phyloP scores from a whole-genome alignment of 2,888 invertebrate species.

The Gymnosoma rotundatum region DNA sequence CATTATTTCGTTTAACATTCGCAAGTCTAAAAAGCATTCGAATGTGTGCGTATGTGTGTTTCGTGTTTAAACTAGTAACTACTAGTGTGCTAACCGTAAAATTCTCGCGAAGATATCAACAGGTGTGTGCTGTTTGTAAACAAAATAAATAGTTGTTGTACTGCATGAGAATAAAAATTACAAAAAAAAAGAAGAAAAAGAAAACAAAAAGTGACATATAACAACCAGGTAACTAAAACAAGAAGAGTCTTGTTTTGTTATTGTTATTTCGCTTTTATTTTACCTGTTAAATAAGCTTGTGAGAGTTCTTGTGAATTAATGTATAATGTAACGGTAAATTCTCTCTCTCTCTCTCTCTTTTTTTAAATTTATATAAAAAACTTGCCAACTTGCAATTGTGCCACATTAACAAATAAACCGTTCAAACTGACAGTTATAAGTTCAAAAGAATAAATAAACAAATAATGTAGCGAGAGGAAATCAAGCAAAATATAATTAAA shows the following conservation, averaged over 20 bases:
- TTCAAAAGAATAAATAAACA: neutral
- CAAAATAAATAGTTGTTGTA: neutral
- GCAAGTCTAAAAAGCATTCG: no score
- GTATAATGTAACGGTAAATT: slow-evolving; percentile 51
- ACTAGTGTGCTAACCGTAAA: neutral
- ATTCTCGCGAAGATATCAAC: slow-evolving; percentile 42
- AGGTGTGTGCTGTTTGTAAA: slow-evolving; percentile 29
- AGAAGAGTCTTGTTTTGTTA: slow-evolving; percentile 37
- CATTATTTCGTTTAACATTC: no score
- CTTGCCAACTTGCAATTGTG: slow-evolving; percentile 37
- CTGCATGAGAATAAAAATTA: neutral
- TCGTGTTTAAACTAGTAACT: neutral
- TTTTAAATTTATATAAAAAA: slow-evolving; percentile 31
- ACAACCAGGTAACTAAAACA: slow-evolving; percentile 35
- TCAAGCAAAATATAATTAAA: neutral
- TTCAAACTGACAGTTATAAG: slow-evolving; percentile 49
- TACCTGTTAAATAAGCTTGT: slow-evolving; percentile 31
- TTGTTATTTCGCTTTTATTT: slow-evolving; percentile 28
- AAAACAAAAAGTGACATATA: no score
- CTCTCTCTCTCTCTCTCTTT: slow-evolving; percentile 21
- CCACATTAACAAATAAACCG: slow-evolving; percentile 54
- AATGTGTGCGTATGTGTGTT: neutral
- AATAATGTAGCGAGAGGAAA: slow-evolving; percentile 10
- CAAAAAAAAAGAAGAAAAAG: neutral
- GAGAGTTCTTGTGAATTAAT: neutral